Base-by-base conservation (phyloP, 2,113 vertebrate species). In the Paradoxurus hermaphroditus region DNA sequence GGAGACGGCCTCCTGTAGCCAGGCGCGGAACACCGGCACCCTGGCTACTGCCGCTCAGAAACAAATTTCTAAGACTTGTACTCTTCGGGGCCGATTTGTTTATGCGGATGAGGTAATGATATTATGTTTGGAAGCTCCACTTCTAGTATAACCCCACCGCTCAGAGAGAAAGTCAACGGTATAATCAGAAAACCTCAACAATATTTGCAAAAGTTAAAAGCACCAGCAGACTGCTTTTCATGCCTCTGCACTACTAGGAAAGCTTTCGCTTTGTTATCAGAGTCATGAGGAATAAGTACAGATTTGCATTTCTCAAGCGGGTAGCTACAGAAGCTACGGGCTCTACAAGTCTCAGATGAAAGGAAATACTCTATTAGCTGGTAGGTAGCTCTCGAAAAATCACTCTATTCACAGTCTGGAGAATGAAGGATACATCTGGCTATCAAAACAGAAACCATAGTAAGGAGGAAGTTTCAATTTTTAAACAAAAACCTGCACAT, bases 341-440 rank as follows among this genome's bases (percentile, higher is more conserved):
- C 49, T 88, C 95, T 93, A 31, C 4, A 86, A 65, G 70, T 79
- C 88, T 72, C 77, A 59, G 86, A 77, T 39, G 51, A 84, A 82
- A 51, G 46, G n/a, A 86, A 79, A 93, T 44, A 83, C 62, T 90
- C 21, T 78, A 36, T 46, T 81, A 91, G 83, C 34, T 87, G 92
- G 75, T 41, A 90, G 92, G 75, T 41, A 90, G 78, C 73, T 75
- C 70, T 73, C 3, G 27, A 86, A 94, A 75, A 81, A 70, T 65
- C 67, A 86, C 73, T 94, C 92, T 92, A 93, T 92, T 95, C 89
- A 94, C 46, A 86, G 75, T 39, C 44, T 95, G 62, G 46, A 94
- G 46, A 96, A 90, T 59, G 75, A 86, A 87, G 79, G 41, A 90
- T 44, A 63, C 14, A 95, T 56, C 7, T 92, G 73, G 62, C 86